phyloP scores from a whole-genome alignment of 2,888 invertebrate species.

The Harpalus rufipes region DNA sequence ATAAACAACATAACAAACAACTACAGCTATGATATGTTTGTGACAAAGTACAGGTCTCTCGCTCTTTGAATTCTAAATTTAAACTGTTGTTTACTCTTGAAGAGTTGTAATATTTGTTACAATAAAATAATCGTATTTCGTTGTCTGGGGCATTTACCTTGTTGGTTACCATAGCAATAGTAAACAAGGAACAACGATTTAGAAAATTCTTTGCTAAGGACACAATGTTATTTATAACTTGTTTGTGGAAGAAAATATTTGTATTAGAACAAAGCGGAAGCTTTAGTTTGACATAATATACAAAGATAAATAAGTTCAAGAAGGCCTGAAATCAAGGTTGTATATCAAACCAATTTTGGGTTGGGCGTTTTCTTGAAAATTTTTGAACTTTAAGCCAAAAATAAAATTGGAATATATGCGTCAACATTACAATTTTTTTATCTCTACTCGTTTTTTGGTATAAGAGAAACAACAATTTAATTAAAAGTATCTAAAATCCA shows the following conservation, averaged over 20 bases:
- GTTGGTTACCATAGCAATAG: constrained; percentile 26
- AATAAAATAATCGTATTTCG: constrained; percentile 28
- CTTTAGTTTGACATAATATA: not conserved
- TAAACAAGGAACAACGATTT: constrained; percentile 21
- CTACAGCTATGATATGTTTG: constrained; percentile 57
- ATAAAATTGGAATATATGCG: too few relatives aligned
- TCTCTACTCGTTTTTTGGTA: too few relatives aligned
- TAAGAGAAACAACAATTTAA: too few relatives aligned
- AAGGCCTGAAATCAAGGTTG: too few relatives aligned
- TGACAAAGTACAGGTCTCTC: constrained; percentile 60
- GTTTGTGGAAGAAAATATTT: constrained; percentile 12
- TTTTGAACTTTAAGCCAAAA: too few relatives aligned
- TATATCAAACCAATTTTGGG: too few relatives aligned
- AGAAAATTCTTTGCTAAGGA: constrained; percentile 27
- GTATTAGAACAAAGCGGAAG: not conserved
- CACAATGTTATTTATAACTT: constrained; percentile 1
- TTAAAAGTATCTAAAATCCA: too few relatives aligned
- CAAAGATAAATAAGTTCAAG: not conserved
- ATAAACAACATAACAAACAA: constrained; percentile 52
- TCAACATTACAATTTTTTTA: too few relatives aligned
- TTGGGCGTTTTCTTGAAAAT: too few relatives aligned
- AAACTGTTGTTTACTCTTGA: constrained; percentile 61
- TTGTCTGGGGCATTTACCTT: constrained; percentile 63
- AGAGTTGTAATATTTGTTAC: constrained; percentile 58
- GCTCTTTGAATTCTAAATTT: constrained; percentile 59